These are phyloP conservation scores for Himalopsyche japonica DNA, from an alignment of 2,888 invertebrate genomes.

Conservation along the genomic window DNA sequence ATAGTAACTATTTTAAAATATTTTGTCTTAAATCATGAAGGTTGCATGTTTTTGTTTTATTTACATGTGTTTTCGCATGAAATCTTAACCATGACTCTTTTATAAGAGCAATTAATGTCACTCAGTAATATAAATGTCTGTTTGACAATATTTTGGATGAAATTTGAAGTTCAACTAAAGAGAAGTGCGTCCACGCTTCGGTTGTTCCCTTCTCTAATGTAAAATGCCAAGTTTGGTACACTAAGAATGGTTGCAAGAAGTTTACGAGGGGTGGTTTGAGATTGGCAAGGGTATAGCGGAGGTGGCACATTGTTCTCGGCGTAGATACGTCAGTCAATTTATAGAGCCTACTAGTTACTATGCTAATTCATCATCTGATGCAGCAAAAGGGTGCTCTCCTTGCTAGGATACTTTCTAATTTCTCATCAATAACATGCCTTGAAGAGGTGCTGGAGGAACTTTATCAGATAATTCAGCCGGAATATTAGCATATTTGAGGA, in stretches of 20 bases:
- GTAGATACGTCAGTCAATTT: conserved; percentile 23
- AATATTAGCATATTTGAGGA: too few species aligned
- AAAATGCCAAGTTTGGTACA: not conserved
- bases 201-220: not conserved
- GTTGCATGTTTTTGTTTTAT: too few species aligned
- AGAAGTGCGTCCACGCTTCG: not conserved
- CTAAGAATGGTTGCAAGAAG: not conserved
- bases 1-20: too few species aligned
- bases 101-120: too few species aligned
- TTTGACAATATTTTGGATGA: not conserved
- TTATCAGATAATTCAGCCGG: too few species aligned
- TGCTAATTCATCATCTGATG: conserved; percentile 22
- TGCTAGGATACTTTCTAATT: not conserved
- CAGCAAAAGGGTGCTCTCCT: conserved; percentile 5
- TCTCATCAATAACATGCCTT: too few species aligned
- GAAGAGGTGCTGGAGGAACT: too few species aligned
- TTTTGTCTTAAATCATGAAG: too few species aligned
- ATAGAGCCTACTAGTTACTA: conserved; percentile 25
- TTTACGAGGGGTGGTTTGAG: not conserved
- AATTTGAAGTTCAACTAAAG: not conserved
- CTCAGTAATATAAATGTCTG: not conserved
- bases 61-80: too few species aligned
- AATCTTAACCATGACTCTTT: too few species aligned
- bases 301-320: not conserved
- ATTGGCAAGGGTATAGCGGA: not conserved